A percentile compares a stretch with the other conserved stretches of the same genome.
Evolutionary conservation across 92 coral and sea anemone genomes (phyloP).

Genomic region (Phenganax marumi): DNA sequence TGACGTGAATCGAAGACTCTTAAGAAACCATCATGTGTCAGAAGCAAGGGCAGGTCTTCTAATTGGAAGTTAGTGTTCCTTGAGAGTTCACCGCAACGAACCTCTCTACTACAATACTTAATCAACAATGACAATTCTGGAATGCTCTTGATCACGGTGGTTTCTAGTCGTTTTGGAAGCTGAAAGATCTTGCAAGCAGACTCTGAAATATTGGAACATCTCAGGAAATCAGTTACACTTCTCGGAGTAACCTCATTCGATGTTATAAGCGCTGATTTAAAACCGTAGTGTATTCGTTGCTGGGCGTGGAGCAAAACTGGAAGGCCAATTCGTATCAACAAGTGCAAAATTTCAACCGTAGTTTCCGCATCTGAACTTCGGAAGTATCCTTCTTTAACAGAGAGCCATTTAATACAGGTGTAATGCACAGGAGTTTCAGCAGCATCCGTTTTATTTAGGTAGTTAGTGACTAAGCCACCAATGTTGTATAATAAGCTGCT

Average conservation of each 20-base stretch:
- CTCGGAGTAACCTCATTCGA: conserved; percentile 67
- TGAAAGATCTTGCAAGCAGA: conserved; percentile 41
- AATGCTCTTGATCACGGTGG: conserved; percentile 4
- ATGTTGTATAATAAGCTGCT: neutral
- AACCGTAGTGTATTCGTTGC: conserved; percentile 50
- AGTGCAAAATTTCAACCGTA: conserved; percentile 18
- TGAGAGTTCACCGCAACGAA: neutral
- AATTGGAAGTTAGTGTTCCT: conserved; percentile 10
- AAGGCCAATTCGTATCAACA: conserved; percentile 66
- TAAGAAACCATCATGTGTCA: conserved; percentile 81
- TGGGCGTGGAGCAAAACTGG: conserved; percentile 75
- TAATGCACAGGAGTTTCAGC: neutral
- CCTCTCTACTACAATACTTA: neutral
- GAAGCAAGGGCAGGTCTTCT: conserved; percentile 78
- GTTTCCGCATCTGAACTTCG: neutral
- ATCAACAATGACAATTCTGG: conserved; percentile 5
- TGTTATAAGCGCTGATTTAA: conserved; percentile 60
- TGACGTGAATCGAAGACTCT: conserved; percentile 47
- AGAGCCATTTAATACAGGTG: neutral
- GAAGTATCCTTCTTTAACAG: conserved; percentile 22
- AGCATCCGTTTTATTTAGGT: neutral
- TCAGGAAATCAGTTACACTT: conserved; percentile 61
- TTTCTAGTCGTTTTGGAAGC: neutral
- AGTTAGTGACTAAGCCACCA: neutral
- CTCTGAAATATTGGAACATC: conserved; percentile 16